Evolutionary conservation across 2,797 vertebrate genomes (phyloP), one percentile per base, ranked within the genome.

Genomic region (Chrosomus eos): DNA sequence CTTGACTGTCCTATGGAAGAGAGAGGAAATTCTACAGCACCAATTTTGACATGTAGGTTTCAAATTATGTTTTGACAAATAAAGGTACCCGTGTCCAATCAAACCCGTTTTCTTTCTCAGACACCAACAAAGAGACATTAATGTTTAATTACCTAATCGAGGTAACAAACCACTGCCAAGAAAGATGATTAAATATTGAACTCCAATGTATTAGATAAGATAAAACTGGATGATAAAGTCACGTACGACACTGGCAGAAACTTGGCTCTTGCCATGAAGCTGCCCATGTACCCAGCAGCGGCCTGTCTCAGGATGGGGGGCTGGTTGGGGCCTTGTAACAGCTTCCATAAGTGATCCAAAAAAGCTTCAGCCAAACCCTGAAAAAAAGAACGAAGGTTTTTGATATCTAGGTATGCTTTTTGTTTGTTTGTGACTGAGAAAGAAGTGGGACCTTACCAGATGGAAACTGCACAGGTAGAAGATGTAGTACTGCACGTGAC

Each of bases 401-500:
- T 26, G 18, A 76, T 18, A n/a, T 16, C 2, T 28, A 58, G 55
- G 58, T 43, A 7, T 6, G 55, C 11, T 28, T 16, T 21, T 21
- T 36, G 53, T 14, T 33, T 58, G 21, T 45, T 9, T 51, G 48
- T 28, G 28, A 28, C 33, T 45, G 76, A 36, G 28, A 38, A 8
- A 53, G 21, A 33, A 45, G 18, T 40, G 3, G 4, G 2, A 71
- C 96, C 97, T 94, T 86, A 99, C 98, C 97, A 97, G 84, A 91
- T 94, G 97, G 93, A 99, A 98, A 93, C 98, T 99, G 91, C 96
- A 98, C 86, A 99, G 95, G 92, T 98, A 98, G 88, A 99, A 99
- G 87, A 99, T 93, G 74, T 91, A 92, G 91, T 95, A 99, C 88
- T 99, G 98, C 36, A 98, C 95, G 0, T 99, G 98, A 88, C 94